Base-by-base conservation (phyloP, 2,888 invertebrate genomes). In the Orgyia antiqua region DNA sequence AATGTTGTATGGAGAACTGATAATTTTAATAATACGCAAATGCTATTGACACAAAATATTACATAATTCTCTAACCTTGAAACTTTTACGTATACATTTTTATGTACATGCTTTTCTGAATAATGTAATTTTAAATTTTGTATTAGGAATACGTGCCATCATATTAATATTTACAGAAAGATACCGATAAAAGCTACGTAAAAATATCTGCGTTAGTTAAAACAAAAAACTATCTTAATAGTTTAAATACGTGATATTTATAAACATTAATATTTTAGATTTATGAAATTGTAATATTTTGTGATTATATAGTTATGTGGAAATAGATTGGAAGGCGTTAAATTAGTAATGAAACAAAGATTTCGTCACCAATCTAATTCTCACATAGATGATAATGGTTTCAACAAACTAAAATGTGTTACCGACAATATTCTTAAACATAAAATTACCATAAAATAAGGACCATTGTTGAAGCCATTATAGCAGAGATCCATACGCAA, bases 31-130 rank as follows among this genome's bases (percentile, higher is more conserved):
- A 15, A 15, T 15, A 78, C 82, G 82, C 83, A 65, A 27, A 43
- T 36, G 67, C 65, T 41, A 63, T 71, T n/a, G n/a, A n/a, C 72
- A 70, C 67, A 68, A 68, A 72, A 77, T 73, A 78, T 72, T 57
- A 43, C 45, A 33, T 29, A 28, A 23, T 29, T 32, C 6, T 33
- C 24, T 24, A 27, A 31, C 41, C 43, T 27, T 18, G 18, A 39
- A 38, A 42, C 15, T 13, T 24, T 34, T 32, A 27, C 23, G 25
- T 28, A 39, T 11, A 27, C 17, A 31, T 30, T 30, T 7, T 5
- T 2, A 15, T 28, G 12, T 31, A 8, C 6, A 30, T 25, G 21
- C 34, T 26, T 24, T 20, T 24, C 8, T 12, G 4, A 4, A 20
- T 20, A 8, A 4, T 9, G 20, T 20, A n/a, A 9, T 20, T 15